Percentiles rank a stretch among this genome's conserved stretches.
Evolutionary conservation across 1,140 invertebrate species (phyloP).

Genomic region (Temnothorax nylanderi): DNA sequence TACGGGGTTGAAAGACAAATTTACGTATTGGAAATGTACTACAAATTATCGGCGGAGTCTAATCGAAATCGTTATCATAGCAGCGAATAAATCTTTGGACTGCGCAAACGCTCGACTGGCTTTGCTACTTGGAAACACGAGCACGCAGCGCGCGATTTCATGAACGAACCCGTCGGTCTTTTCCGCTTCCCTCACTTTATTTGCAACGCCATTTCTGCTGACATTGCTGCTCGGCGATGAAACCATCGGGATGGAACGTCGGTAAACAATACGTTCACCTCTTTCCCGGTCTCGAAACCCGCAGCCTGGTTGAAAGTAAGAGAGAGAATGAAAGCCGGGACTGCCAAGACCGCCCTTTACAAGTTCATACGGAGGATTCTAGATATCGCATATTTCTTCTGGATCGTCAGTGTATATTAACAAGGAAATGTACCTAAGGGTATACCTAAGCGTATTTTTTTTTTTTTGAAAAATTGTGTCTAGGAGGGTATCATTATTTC

Average conservation of each 20-base stretch:
- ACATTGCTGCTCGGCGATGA: conserved; percentile 72
- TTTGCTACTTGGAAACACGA: conserved; percentile 60
- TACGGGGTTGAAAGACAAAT: neutral
- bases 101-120: conserved; percentile 21
- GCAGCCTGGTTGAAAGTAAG: conserved; percentile 43
- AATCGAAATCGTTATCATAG: conserved; percentile 22
- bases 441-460: no score
- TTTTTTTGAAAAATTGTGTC: no score
- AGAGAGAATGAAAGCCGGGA: conserved; percentile 10
- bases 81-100: conserved; percentile 34
- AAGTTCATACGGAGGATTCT: conserved; percentile 24
- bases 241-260: conserved; percentile 77
- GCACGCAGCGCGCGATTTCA: conserved; percentile 66
- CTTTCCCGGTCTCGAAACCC: conserved; percentile 67
- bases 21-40: neutral
- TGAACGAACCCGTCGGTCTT: conserved; percentile 62
- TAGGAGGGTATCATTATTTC: no score
- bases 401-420: neutral
- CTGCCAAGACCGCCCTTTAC: conserved; percentile 23
- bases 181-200: conserved; percentile 74
- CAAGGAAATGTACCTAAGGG: no score
- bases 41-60: neutral
- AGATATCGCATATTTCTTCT: conserved; percentile 6
- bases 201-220: conserved; percentile 77
- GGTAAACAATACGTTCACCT: conserved; percentile 79